Conservation (phyloP, 2,797 vertebrate genomes). For the Poecilia velifera region DNA sequence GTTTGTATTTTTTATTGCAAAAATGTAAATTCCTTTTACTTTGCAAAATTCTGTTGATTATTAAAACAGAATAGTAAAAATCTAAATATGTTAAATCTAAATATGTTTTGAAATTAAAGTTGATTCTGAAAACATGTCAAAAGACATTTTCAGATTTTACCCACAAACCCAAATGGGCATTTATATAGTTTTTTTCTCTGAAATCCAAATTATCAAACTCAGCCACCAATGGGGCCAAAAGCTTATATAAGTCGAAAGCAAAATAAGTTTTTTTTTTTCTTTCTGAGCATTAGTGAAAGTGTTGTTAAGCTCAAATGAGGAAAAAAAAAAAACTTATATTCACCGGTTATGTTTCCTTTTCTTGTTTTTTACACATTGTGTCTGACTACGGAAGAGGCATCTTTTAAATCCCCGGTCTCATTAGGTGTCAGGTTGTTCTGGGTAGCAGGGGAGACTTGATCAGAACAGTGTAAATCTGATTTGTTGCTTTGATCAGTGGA, state of each 20-base stretch:
- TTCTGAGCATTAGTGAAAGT: not conserved
- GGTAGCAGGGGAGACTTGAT: conserved; percentile 52
- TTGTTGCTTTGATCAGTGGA: conserved; percentile 77
- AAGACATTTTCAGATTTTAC: not conserved
- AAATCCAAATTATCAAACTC: not conserved
- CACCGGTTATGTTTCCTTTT: conserved; percentile 20
- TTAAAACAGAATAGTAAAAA: not conserved
- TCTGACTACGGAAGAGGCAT: conserved; percentile 43
- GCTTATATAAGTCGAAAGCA: not conserved
- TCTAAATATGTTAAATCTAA: not conserved
- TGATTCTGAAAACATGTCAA: not conserved
- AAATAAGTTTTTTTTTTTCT: not conserved
- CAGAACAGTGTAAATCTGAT: conserved; percentile 71
- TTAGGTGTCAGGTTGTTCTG: conserved; percentile 40
- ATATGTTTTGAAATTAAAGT: not conserved
- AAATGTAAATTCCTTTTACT: not conserved
- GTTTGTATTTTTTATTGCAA: not conserved
- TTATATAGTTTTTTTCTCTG: not conserved
- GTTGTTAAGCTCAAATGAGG: not conserved
- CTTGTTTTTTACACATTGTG: conserved; percentile 26
- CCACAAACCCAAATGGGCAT: not conserved
- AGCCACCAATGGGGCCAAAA: not conserved
- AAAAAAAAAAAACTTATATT: not conserved
- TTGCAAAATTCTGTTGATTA: not conserved
- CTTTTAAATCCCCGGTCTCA: conserved; percentile 60